Base-by-base conservation (phyloP, 35 echinoderm and acorn worm genomes). In the Eucidaris tribuloides region DNA sequence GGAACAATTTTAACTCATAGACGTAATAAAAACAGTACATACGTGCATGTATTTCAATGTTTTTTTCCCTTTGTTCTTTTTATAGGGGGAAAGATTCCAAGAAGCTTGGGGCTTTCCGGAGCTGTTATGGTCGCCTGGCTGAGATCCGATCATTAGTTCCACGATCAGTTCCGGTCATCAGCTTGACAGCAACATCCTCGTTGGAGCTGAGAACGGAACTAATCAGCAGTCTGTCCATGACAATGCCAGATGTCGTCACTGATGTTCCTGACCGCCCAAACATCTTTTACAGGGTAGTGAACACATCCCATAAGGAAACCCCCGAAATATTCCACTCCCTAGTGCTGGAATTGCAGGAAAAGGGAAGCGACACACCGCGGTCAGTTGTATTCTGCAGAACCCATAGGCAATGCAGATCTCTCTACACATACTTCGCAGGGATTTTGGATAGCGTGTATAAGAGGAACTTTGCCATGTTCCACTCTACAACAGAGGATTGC, bases 401-500 rank as follows among this genome's bases (percentile, higher is more conserved):
- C 0, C 65, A 71, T 41, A 11, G 36, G 0, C 65, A 71, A 20
- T 71, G 65, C 17, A 5, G 65, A 3, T 3, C 3, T 1, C 38
- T 71, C 4, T 71, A 71, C 19, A 20, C 4, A 2, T 3, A 2
- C 20, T 71, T 71, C 42, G 35, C n/a, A 15, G 36, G 2, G 20
- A 19, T 5, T 6, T 0, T 71, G 3, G 36, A 71, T 7, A 4
- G 5, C 42, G 5, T 38, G 3, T 4, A 71, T 52, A n/a, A 11
- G n/a, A n/a, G n/a, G n/a, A 11, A 11, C 9, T 65, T 65, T 65
- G 62, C 76, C 4, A 79, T 79, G 76, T 79, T 13, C 24, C 76
- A 79, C 23, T 3, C 2, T 0, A 54, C 25, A 3, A 79, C 76
- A 7, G 19, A 79, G 3, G 3, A 46, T 1, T 1, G 31, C 9